Base-by-base conservation (phyloP, 2,113 vertebrate species). In the Danionella cerebrum region DNA sequence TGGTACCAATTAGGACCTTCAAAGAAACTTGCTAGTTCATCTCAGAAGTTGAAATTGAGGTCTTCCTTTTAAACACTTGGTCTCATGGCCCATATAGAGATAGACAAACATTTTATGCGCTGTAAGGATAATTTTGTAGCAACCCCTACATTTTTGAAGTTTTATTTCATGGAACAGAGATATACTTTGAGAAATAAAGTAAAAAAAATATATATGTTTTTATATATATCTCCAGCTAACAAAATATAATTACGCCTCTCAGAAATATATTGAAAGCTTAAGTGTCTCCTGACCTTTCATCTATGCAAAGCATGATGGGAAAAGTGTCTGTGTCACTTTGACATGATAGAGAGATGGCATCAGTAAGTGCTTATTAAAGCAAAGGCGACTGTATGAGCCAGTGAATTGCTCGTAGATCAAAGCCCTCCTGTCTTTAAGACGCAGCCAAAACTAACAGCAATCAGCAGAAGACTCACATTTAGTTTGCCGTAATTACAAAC, bases 281-380 rank as follows among this genome's bases (percentile, higher is more conserved):
- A 74, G 69, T 74, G 67, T 22, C 51, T 78, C 50, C 59, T 79
- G 71, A 66, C 57, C 71, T 80, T 76, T 35, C 44, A 60, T 71
- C 12, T 18, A 71, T 76, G 52, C 14, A 44, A 22, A 44, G 47
- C 6, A 13, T 44, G 47, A 52, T 18, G 10, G 42, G 27, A 41
- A 51, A 65, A 59, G 59, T 74, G 60, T 39, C 44, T 44, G 52
- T 35, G 52, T 74, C 44, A 65, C 59, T 35, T 51, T 65, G 58
- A 48, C 10, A 27, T 35, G 21, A 51, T 60, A 19, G 25, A 36
- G 29, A 50, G 33, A 33, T n/a, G 55, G 63, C 67, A 69, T 72
- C 14, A 24, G 62, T 68, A 76, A 64, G 47, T 58, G 62, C 45
- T 73, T 71, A 33, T 72, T 70, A 71, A 71, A 53, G 45, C 55